A percentile compares a stretch with the other conserved stretches of the same genome.
These are phyloP conservation scores for Bambusicola thoracicus DNA, from an alignment of 2,113 vertebrate species.

Conservation along the genomic window DNA sequence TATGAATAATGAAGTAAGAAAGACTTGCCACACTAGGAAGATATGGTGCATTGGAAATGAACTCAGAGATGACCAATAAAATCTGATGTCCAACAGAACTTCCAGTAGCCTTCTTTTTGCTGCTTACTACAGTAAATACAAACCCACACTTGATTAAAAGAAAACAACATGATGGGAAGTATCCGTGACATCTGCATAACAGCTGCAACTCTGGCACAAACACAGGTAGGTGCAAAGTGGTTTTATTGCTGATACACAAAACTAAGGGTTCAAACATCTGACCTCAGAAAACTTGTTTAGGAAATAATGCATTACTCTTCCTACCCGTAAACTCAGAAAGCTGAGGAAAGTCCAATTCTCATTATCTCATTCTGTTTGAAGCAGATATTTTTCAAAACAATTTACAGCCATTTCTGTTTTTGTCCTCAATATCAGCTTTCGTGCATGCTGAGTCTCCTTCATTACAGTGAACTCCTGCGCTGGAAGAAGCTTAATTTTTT, in stretches of 20 bases:
- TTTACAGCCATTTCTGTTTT: not conserved
- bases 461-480: not conserved
- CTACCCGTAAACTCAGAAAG: not conserved
- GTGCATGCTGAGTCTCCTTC: no score
- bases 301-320: not conserved
- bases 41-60: not conserved
- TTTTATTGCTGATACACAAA: not conserved
- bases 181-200: not conserved
- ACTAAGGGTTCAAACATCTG: not conserved
- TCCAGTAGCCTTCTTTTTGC: not conserved
- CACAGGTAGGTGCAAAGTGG: not conserved
- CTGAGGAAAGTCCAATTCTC: not conserved
- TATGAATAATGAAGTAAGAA: not conserved
- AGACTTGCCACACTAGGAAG: not conserved
- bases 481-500: not conserved
- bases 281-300: not conserved
- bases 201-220: not conserved
- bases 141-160: not conserved
- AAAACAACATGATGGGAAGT: not conserved
- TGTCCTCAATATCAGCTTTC: not conserved
- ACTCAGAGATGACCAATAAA: not conserved
- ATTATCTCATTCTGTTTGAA: not conserved
- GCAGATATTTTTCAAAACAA: not conserved
- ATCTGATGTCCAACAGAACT: not conserved
- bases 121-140: not conserved